Conservation (phyloP, 2,797 vertebrate species). For the Pipistrellus pipistrellus region DNA sequence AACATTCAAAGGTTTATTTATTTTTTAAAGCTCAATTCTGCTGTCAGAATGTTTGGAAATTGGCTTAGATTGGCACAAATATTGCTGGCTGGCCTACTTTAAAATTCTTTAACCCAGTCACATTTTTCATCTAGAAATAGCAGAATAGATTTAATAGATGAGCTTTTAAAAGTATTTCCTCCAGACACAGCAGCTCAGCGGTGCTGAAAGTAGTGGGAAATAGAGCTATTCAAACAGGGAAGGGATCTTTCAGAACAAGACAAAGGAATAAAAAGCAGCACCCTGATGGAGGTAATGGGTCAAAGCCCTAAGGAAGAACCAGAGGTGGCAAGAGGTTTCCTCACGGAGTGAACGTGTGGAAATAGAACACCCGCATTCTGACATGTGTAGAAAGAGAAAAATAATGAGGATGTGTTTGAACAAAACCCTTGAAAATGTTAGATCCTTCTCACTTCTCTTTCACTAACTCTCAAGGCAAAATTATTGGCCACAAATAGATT, state of each 20-base stretch:
- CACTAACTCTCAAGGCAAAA: not conserved
- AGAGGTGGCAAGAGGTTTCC: not conserved
- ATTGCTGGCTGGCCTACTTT: constrained; percentile 46
- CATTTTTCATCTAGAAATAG: constrained; percentile 54
- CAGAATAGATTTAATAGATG: constrained; percentile 36
- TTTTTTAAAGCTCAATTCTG: constrained; percentile 45
- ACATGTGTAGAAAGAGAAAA: constrained; percentile 44
- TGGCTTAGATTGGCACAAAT: constrained; percentile 48
- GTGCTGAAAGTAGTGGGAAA: constrained; percentile 27
- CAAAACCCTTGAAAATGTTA: constrained; percentile 32
- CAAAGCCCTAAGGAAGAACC: not conserved
- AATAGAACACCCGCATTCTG: constrained; percentile 46
- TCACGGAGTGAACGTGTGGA: not conserved
- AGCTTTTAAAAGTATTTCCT: constrained; percentile 41
- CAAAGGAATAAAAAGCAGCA: not conserved
- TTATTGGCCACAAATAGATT: not conserved
- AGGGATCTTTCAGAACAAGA: constrained; percentile 38
- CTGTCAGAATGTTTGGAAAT: constrained; percentile 61
- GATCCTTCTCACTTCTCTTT: not conserved
- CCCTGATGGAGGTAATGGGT: not conserved
- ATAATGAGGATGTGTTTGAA: not conserved
- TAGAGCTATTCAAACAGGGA: constrained; percentile 22
- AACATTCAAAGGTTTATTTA: not conserved
- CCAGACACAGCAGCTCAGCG: not conserved
- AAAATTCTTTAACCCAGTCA: constrained; percentile 57